Evolutionary conservation across 2,888 invertebrate genomes (phyloP).

Genomic region (Chymomyza caudatula): DNA sequence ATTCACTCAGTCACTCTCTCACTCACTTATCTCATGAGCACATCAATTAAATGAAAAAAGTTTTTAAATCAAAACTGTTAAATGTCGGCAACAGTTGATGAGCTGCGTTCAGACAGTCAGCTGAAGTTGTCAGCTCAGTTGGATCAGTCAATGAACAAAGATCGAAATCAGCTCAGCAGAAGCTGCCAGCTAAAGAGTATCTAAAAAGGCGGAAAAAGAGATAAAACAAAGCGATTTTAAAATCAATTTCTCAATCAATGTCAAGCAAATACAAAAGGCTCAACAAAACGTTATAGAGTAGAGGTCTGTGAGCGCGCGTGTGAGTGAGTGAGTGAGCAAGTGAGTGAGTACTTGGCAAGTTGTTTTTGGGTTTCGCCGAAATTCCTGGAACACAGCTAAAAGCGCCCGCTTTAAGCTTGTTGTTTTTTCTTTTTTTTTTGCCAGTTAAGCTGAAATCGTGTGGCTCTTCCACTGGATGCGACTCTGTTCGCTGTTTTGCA

Average conservation of each 20-base stretch:
- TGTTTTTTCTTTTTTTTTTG: background rate
- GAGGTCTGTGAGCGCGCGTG: background rate
- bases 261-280: constrained; percentile 39
- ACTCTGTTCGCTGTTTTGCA: no score
- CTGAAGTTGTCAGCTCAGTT: constrained; percentile 6
- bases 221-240: constrained; percentile 49
- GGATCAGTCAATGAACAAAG: constrained; percentile 33
- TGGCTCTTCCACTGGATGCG: constrained; percentile 25
- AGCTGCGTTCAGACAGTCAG: background rate
- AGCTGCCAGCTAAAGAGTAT: background rate
- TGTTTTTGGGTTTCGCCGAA: constrained; percentile 9
- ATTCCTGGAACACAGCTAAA: constrained; percentile 42
- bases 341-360: constrained; percentile 2
- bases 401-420: background rate
- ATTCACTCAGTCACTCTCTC: no score
- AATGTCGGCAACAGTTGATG: constrained; percentile 17
- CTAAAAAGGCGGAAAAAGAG: constrained; percentile 28
- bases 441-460: constrained; percentile 58
- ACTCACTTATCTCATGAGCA: no score
- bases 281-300: background rate
- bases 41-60: constrained; percentile 46
- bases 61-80: constrained; percentile 41
- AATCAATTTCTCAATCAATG: constrained; percentile 74
- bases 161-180: constrained; percentile 40
- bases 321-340: background rate